Base-by-base conservation (phyloP, 2,113 vertebrate species). In the Nyctereutes procyonoides region DNA sequence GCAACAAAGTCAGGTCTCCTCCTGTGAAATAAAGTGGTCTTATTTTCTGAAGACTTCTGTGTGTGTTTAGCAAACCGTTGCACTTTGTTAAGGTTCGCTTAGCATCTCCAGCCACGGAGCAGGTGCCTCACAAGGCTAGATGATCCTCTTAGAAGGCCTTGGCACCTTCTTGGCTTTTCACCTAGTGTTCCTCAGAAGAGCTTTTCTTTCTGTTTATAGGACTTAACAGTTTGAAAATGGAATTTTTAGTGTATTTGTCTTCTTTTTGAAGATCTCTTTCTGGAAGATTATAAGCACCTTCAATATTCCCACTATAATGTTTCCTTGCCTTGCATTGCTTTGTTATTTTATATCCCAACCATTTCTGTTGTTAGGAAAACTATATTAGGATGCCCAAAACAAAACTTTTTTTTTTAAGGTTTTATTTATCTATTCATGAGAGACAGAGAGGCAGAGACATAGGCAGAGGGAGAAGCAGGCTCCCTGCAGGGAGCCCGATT, bases 21-120 rank as follows among this genome's bases (percentile, higher is more conserved):
- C 38, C 22, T 2, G 1, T 11, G n/a, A 24, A 55, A 8, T 12
- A 14, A 60, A 32, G 32, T 53, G 26, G 5, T 30, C 0, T 6
- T 3, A 3, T n/a, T n/a, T 93, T 12, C 55, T 15, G 4, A 5
- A 71, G 43, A 73, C 22, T 0, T 55, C 26, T 16, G 14, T 35
- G 2, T 67, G 81, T 63, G 19, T 24, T 5, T 8, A 28, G 32
- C 30, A 15, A 28, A 32, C 11, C 20, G 0, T 63, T 30, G 74
- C 16, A 15, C 63, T 43, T 0, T 8, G 5, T 30, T 14, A 10
- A 71, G 43, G 43, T 10, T 53, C 32, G 1, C 4, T 1, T 10
- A 69, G 32, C 32, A 14, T 35, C 38, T 15, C 48, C 8, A 67
- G 53, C 96, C 96, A 16, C 63, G n/a, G 90, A 95, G 95, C 83